Evolutionary conservation across 2,113 vertebrate species (phyloP), one percentile per base, ranked within the genome.

Genomic region (Nyctereutes procyonoides): DNA sequence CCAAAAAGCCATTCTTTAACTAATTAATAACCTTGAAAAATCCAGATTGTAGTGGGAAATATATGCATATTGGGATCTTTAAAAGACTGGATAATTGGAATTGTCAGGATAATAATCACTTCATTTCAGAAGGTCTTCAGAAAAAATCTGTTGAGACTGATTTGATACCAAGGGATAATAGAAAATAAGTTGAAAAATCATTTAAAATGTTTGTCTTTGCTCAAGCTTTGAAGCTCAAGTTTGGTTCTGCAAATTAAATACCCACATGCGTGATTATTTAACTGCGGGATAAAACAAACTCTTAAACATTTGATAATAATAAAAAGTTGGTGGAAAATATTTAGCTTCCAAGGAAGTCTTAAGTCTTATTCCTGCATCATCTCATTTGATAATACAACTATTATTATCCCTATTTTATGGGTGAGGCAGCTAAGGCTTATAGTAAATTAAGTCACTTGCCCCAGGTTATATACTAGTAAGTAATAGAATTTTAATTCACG

Each of bases 401-500:
- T 9, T 82, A 89, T 53, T 83, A 38, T 38, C 28, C 17, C 11
- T 55, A 35, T 63, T 90, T 94, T 92, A 43, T 13, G 71, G 24
- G 32, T 84, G 11, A 84, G 19, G 81, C 88, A 95, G 74, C 6
- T 56, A 80, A 89, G 38, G 82, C 4, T 67, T 89, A 76, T 35
- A 12, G 32, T 28, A 74, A 87, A 93, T 88, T 83, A 80, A 60
- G 53, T 95, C 60, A 43, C 12, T 87, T 93, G 8, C 16, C 79
- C 22, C 90, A 17, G 13, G 73, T 87, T 17, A 84, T 22, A 53
- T 51, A 81, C 53, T 14, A 51, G 7, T 26, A 95, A 48, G 55
- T 69, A 74, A n/a, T 55, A 90, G 79, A 82, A 96, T 82, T 97
- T 94, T 93, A 91, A 53, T 92, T 48, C 51, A 83, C 8, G 65